A percentile compares a stretch with the other conserved stretches of the same genome.
Conservation (phyloP, 2,797 vertebrate genomes). For the Phalanger gymnotis region DNA sequence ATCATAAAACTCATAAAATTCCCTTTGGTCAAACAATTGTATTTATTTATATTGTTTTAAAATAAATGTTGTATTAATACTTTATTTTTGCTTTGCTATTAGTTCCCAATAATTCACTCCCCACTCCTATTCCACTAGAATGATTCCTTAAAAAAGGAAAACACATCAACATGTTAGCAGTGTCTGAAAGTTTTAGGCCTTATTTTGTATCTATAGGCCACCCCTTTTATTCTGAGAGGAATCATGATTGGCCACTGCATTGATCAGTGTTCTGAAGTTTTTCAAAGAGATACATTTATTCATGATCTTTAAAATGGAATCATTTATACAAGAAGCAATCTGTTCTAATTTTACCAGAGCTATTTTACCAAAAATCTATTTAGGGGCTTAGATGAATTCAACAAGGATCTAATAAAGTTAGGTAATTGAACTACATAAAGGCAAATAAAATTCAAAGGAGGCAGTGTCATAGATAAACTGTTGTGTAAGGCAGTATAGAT, state of each 20-base stretch:
- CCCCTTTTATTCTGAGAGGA: background rate
- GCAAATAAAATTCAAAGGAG: slow-evolving; percentile 25
- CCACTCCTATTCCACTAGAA: background rate
- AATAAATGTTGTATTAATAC: background rate
- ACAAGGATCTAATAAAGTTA: slow-evolving; percentile 67
- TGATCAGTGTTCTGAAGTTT: background rate
- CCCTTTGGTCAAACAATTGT: background rate
- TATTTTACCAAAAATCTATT: slow-evolving; percentile 65
- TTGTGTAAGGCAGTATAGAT: slow-evolving; percentile 36
- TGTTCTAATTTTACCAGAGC: slow-evolving; percentile 72
- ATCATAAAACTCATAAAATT: background rate
- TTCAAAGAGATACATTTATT: slow-evolving; percentile 53
- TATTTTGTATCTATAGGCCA: background rate
- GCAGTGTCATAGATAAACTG: slow-evolving; percentile 56
- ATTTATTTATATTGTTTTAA: background rate
- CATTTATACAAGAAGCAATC: slow-evolving; percentile 55
- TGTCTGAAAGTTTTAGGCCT: background rate
- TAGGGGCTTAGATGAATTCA: slow-evolving; percentile 69
- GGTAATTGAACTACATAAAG: slow-evolving; percentile 42
- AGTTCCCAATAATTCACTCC: background rate
- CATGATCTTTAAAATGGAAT: slow-evolving; percentile 62
- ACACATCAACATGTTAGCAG: background rate
- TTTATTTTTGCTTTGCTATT: background rate
- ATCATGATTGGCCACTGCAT: background rate
- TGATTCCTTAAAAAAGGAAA: background rate